phyloP scores from a whole-genome alignment of 2,888 invertebrate genomes.

The Thereva unica region DNA sequence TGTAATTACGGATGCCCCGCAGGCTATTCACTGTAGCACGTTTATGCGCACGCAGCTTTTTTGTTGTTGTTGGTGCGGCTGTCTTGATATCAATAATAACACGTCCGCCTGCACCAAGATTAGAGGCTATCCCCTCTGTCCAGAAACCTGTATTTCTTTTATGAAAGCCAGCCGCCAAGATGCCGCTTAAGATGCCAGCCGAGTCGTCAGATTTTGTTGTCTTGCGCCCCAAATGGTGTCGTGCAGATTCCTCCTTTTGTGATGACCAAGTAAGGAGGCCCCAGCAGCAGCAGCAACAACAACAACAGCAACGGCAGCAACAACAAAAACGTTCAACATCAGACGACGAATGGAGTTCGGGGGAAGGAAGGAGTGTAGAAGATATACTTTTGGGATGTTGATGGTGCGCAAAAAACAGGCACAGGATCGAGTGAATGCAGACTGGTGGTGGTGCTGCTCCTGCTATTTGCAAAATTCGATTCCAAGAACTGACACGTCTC shows the following conservation, averaged over 20 bases:
- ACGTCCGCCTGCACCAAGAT: slow-evolving; percentile 15
- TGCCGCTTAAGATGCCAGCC: not conserved
- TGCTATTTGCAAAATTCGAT: slow-evolving; percentile 1
- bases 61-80: not conserved
- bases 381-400: too few species aligned
- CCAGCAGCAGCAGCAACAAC: too few species aligned
- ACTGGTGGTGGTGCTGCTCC: not conserved
- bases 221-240: slow-evolving; percentile 13
- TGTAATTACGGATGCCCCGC: slow-evolving; percentile 31
- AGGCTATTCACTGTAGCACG: slow-evolving; percentile 29
- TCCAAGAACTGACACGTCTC: not conserved
- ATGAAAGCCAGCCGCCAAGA: not conserved
- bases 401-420: too few species aligned
- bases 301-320: too few species aligned
- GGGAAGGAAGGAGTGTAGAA: not conserved
- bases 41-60: slow-evolving; percentile 31
- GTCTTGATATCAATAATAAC: not conserved
- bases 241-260: slow-evolving; percentile 2
- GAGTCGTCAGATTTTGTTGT: not conserved
- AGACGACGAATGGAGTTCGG: not conserved
- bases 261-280: not conserved
- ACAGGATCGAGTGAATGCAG: too few species aligned
- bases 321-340: not conserved
- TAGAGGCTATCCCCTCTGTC: not conserved
- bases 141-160: not conserved